A percentile compares a stretch with the other conserved stretches of the same genome.
Evolutionary conservation across 2,888 invertebrate species (phyloP).

Genomic region (Gasteruption jaculator): DNA sequence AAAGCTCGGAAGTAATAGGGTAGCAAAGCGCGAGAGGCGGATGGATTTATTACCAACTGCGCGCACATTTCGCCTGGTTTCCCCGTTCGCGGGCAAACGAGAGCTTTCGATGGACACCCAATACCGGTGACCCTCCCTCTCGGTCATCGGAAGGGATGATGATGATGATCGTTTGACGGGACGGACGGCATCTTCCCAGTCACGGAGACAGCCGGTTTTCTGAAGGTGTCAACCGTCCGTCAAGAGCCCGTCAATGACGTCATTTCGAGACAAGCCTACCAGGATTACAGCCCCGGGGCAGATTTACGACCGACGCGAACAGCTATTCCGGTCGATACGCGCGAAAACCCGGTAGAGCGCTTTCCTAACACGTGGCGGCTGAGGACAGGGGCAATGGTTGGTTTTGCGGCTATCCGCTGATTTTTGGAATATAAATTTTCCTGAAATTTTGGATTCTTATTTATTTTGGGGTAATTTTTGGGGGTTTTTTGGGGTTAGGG

Average conservation of each 20-base stretch:
- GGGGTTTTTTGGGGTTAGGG: too few relatives aligned
- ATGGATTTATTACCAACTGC: slow-evolving; percentile 43
- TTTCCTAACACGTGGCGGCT: neutral
- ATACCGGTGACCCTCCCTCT: too few relatives aligned
- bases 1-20: slow-evolving; percentile 42
- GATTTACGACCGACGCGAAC: slow-evolving; percentile 49
- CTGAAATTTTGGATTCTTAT: too few relatives aligned
- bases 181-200: too few relatives aligned
- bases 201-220: too few relatives aligned
- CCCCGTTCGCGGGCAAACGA: too few relatives aligned
- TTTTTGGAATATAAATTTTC: slow-evolving; percentile 4
- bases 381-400: too few relatives aligned
- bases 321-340: slow-evolving; percentile 25
- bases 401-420: too few relatives aligned
- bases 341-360: slow-evolving; percentile 9
- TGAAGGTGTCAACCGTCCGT: slow-evolving; percentile 44
- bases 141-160: slow-evolving; percentile 10
- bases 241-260: slow-evolving; percentile 51
- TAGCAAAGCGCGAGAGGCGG: slow-evolving; percentile 38
- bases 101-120: slow-evolving; percentile 18
- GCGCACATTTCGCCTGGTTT: too few relatives aligned
- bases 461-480: too few relatives aligned
- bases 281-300: slow-evolving; percentile 49
- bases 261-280: slow-evolving; percentile 49
- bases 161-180: too few relatives aligned